Conservation (phyloP, 1,140 invertebrate genomes). For the Limonius californicus region DNA sequence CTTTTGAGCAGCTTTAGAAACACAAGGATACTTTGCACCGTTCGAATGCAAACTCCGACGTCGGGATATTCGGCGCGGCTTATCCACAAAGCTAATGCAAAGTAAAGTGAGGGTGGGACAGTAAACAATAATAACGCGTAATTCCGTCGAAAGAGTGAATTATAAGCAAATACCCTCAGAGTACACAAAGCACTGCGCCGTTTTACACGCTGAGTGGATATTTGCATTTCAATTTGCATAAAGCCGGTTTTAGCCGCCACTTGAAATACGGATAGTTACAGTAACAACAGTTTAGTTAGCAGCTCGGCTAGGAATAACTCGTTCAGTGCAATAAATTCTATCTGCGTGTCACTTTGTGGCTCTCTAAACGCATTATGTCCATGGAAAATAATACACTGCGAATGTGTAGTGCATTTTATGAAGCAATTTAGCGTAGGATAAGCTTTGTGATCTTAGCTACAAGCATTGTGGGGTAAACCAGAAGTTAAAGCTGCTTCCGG, state of each 20-base stretch:
- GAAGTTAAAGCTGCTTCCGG: too few relatives aligned
- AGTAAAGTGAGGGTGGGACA: neutral
- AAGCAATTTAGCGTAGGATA: too few relatives aligned
- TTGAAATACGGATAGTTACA: neutral
- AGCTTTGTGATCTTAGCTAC: too few relatives aligned
- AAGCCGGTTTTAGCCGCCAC: neutral
- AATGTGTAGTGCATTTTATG: too few relatives aligned
- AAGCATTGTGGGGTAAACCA: too few relatives aligned
- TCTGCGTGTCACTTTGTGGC: neutral
- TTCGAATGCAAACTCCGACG: too few relatives aligned
- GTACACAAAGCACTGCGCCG: slow-evolving; percentile 1
- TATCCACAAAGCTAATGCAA: neutral
- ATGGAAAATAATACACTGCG: too few relatives aligned
- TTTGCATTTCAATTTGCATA: slow-evolving; percentile 1
- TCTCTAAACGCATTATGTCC: neutral
- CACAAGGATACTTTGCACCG: too few relatives aligned
- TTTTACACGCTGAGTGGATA: neutral
- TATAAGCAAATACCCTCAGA: neutral
- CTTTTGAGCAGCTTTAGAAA: too few relatives aligned
- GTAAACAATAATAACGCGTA: neutral
- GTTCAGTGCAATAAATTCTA: neutral
- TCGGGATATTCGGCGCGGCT: too few relatives aligned
- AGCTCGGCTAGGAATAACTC: neutral
- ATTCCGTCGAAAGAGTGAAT: neutral
- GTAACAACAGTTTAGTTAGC: neutral